Evolutionary conservation across 2,888 invertebrate species (phyloP), one percentile per base, ranked within the genome.

Genomic region (Biston betularia): DNA sequence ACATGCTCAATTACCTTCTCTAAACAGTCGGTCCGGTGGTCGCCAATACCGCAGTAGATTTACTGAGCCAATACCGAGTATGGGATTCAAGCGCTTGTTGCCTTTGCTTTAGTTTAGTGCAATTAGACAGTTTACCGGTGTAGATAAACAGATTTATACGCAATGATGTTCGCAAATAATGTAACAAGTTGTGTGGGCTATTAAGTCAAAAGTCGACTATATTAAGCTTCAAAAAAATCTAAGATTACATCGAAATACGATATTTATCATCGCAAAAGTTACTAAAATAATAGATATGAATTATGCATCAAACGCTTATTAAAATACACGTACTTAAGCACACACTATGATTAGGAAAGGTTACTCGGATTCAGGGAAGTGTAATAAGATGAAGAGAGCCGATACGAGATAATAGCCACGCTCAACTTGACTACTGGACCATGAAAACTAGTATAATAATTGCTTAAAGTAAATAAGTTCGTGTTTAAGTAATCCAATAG

Each of bases 1-100:
- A 78, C 76, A 83, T 74, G 83, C 80, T 80, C 79, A 83, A 80
- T 84, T 84, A 83, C 77, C 75, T 62, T 73, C 73, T 71, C 73
- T 78, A 79, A 79, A 77, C 55, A 56, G 74, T 75, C 73, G 61
- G 59, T 52, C 50, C 72, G 58, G 70, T 69, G 70, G 71, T 73
- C 74, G 73, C 72, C 65, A 72, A 74, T 73, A 69, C 59, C 66
- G 60, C 71, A 68, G 54, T 58, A 56, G 50, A 56, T 69, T 70
- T 62, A 74, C 49, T 42, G 33, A 34, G 33, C 58, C 58, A 58
- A 49, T 48, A 57, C 49, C 55, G 55, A 59, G 7, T 33, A 10
- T 14, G 34, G 52, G 52, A 53, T 61, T 46, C 44, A 9, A 52
- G 50, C 34, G 46, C 58, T 60, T 44, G 44, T 15, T 52, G 15